Conservation (phyloP, 2,888 invertebrate genomes). For the Labia minor region DNA sequence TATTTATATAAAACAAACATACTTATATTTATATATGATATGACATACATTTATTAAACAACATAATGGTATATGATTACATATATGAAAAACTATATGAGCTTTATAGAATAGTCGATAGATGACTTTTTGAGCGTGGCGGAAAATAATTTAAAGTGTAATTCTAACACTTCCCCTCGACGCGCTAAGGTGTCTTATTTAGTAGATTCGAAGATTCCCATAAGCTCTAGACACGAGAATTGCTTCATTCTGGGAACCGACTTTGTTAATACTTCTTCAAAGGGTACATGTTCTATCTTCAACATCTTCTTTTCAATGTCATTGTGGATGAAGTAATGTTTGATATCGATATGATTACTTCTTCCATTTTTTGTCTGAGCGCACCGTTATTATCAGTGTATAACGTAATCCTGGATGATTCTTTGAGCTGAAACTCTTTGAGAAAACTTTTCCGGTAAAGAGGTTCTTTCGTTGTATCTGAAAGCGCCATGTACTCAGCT, state of each 20-base stretch:
- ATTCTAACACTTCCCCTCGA: no score
- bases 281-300: not conserved
- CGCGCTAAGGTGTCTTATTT: not conserved
- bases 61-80: no score
- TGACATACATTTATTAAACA: no score
- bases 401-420: not conserved
- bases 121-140: not conserved
- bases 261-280: not conserved
- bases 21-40: no score
- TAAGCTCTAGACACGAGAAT: not conserved
- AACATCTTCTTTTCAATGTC: not conserved
- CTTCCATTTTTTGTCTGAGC: not conserved
- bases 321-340: not conserved
- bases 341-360: not conserved
- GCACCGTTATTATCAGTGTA: not conserved
- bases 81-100: no score
- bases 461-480: not conserved
- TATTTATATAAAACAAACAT: no score
- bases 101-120: not conserved
- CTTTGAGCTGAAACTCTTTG: not conserved
- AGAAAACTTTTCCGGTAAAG: not conserved
- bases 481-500: slow-evolving; percentile 24
- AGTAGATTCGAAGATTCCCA: not conserved
- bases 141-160: not conserved
- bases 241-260: not conserved